These are phyloP conservation scores for Clepsis dumicolana DNA, from an alignment of 2,888 invertebrate genomes.

Conservation along the genomic window DNA sequence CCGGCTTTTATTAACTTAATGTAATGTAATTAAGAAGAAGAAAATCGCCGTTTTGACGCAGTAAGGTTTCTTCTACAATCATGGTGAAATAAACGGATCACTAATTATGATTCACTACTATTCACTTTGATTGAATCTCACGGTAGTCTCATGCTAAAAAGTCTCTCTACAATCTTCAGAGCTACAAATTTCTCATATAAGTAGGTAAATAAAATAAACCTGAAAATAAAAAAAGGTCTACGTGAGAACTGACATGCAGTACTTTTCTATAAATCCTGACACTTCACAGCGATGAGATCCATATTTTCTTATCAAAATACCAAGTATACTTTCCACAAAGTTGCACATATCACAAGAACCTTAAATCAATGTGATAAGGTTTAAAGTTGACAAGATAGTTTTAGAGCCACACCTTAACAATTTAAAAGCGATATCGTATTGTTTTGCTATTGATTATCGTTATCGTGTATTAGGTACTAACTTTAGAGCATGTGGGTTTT, in stretches of 20 bases:
- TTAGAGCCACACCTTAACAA: neutral
- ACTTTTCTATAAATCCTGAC: neutral
- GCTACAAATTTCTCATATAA: no score
- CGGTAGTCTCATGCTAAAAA: no score
- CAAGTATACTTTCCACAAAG: neutral
- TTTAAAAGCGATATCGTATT: conserved; percentile 22
- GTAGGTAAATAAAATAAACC: no score
- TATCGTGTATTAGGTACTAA: conserved; percentile 21
- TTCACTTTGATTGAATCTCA: no score
- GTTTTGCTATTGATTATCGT: conserved; percentile 31
- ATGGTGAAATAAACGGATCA: no score
- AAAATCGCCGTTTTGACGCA: no score
- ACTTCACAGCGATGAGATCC: conserved; percentile 28
- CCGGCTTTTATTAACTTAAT: no score
- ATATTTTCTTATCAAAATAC: conserved; percentile 22
- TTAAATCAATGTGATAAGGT: conserved; percentile 7
- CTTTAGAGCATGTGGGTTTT: conserved; percentile 19
- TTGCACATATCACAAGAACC: neutral
- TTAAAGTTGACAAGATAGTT: conserved; percentile 5
- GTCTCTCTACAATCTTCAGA: no score
- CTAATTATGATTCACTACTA: no score
- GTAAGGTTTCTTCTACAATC: no score
- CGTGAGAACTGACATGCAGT: conserved; percentile 29
- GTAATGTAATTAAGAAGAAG: no score
- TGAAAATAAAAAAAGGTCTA: conserved; percentile 11